phyloP scores from a whole-genome alignment of 1,140 invertebrate genomes.

The Pseudomyrmex flavicornis region DNA sequence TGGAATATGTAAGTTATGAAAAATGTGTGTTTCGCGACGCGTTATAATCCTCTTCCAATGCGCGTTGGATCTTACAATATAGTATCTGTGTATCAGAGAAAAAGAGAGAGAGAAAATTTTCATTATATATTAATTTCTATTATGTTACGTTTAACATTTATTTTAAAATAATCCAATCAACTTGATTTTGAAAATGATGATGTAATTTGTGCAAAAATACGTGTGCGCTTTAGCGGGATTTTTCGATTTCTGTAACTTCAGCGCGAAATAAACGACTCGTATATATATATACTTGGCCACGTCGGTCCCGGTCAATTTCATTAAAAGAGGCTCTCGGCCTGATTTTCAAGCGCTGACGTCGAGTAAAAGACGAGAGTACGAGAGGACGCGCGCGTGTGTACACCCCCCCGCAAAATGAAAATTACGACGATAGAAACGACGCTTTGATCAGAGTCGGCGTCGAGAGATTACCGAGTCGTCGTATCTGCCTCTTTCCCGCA shows the following conservation, averaged over 20 bases:
- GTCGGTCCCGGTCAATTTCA: constrained; percentile 49
- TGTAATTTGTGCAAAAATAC: background rate
- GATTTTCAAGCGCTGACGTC: constrained; percentile 27
- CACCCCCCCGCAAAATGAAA: constrained; percentile 28
- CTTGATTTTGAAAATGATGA: background rate
- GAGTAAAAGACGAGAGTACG: background rate
- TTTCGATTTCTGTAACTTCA: constrained; percentile 7
- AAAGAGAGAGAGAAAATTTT: too few species aligned
- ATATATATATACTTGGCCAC: background rate
- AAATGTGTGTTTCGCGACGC: background rate
- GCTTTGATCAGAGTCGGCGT: constrained; percentile 44
- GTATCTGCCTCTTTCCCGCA: constrained; percentile 4
- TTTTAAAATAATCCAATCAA: background rate
- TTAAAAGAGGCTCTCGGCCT: constrained; percentile 48
- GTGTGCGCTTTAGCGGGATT: background rate
- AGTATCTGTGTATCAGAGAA: too few species aligned
- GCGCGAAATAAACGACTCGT: constrained; percentile 18
- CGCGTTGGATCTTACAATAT: too few species aligned
- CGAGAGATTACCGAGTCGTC: constrained; percentile 33
- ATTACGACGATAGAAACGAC: constrained; percentile 12
- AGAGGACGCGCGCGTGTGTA: background rate
- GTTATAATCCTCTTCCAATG: background rate
- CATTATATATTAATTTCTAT: background rate
- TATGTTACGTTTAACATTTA: background rate
- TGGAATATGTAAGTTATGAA: background rate